Base-by-base conservation (phyloP, 1,140 invertebrate species). In the Drosophila persimilis region DNA sequence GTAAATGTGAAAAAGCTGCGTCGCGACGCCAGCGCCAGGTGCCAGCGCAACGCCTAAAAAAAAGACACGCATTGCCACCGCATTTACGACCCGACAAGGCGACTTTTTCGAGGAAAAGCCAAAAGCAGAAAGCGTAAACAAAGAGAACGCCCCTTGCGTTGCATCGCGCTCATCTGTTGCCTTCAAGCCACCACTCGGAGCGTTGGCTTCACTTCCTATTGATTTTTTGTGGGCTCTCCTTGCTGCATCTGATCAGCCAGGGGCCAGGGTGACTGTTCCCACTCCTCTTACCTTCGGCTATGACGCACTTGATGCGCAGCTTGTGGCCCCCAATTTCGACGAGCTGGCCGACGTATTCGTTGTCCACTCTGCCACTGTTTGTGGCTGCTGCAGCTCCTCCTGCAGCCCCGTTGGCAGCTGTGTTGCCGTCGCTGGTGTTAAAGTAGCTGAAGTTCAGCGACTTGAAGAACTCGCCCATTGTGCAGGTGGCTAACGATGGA, bases 241-340 rank as follows among this genome's bases (percentile, higher is more conserved):
- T 24, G n/a, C 8, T 45, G 20, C 17, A 11, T 39, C 2, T 59
- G 35, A 39, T 39, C 60, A 48, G 54, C 24, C 53, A 31, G 8
- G 26, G 17, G 54, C 24, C 53, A 31, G 8, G 26, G 17, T 26
- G 47, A 24, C 35, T 13, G 39, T 11, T 35, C 11, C 7, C 55
- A 29, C 26, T 8, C 5, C 2, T 11, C 51, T 56, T 69, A 98
- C 98, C 97, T 96, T 98, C 97, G 52, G 97, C 97, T 75, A 98
- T 97, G 79, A 98, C 95, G 93, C 95, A 95, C 92, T 96, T 97
- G 50, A 98, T 96, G 91, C 96, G 94, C 61, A 98, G 92, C 93
- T 97, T 98, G 89, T 97, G 95, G 91, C 95, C 96, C 74, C 95
- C 96, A 76, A 99, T 94, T 93, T 98, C 97, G 50, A 99, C 94